These are phyloP conservation scores for Mycteria americana DNA, from an alignment of 2,797 vertebrate genomes.

Conservation along the genomic window DNA sequence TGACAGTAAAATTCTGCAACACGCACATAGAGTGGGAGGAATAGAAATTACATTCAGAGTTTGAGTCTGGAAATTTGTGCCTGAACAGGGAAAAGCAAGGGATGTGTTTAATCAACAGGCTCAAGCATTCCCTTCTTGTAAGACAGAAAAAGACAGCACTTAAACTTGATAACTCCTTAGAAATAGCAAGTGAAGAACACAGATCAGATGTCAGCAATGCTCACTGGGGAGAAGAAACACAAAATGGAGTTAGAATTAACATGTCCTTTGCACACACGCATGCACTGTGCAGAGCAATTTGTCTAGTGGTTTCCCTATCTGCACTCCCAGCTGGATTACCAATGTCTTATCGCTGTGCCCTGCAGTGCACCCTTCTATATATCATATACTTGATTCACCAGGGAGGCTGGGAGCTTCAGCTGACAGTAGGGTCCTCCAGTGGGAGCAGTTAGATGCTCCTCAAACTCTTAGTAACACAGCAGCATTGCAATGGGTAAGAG, in stretches of 20 bases:
- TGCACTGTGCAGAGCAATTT: not conserved
- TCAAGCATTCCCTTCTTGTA: slow-evolving; percentile 40
- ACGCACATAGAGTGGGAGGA: slow-evolving; percentile 40
- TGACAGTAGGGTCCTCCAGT: not conserved
- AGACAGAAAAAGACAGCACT: slow-evolving; percentile 49
- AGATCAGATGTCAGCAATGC: not conserved
- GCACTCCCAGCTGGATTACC: not conserved
- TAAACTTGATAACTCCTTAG: slow-evolving; percentile 46
- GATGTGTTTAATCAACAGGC: slow-evolving; percentile 62
- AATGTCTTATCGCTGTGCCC: not conserved
- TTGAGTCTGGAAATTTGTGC: slow-evolving; percentile 56
- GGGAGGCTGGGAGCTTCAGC: not conserved
- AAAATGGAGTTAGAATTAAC: slow-evolving; percentile 29
- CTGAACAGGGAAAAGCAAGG: slow-evolving; percentile 50
- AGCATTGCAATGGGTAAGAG: not conserved
- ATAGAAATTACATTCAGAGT: slow-evolving; percentile 56
- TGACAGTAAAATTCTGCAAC: slow-evolving; percentile 49
- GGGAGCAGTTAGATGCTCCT: not conserved
- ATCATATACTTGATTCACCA: not conserved
- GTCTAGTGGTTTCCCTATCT: not conserved
- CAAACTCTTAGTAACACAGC: not conserved
- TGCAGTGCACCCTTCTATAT: not conserved
- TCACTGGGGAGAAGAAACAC: slow-evolving; percentile 28
- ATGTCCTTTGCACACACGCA: not conserved
- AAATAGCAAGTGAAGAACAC: slow-evolving; percentile 13